Evolutionary conservation across 2,888 invertebrate genomes (phyloP), one percentile per base, ranked within the genome.

Genomic region (Cremastinae sp.): DNA sequence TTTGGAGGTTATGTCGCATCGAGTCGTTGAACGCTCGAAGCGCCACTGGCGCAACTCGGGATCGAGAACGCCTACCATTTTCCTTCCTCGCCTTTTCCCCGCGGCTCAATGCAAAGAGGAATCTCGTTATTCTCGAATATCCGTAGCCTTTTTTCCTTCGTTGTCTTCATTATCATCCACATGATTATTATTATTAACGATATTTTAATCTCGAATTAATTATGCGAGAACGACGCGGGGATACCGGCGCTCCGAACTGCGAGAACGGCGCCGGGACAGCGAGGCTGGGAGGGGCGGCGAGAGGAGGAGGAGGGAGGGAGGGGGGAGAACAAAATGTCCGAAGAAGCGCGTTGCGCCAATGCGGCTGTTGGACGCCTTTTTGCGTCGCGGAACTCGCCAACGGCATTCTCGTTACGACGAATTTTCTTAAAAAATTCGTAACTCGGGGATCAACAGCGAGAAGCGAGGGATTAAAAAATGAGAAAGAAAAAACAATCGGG

Each of bases 351-450:
- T 79, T 81, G 79, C 80, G 82, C 78, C 82, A 80, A 82, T 81
- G 81, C 82, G 76, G 80, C 65, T 68, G 65, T 64, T 56, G 78
- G 74, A 76, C 74, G 75, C 75, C 78, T 80, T 85, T 85, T 84
- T 87, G 83, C 87, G 87, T 80, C 87, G 87, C 81, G 85, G 81
- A 81, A 80, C 79, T 79, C 75, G 76, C 77, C 64, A 53, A 43
- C 53, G 45, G 55, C 78, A 76, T 28, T 28, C 28, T 79, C 79
- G 78, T 77, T 79, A 75, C 62, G 64, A 71, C 65, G 47, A 64
- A 70, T 45, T 56, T 73, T 64, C 22, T 22, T 4, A 16, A 39
- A 16, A 65, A 41, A 64, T 68, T 45, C 22, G 7, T 65, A 49
- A 45, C 47, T 68, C n/a, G 59, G 14, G n/a, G 16, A 16, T 18